phyloP scores from a whole-genome alignment of 2,888 invertebrate genomes.

The Acleris sparsana region DNA sequence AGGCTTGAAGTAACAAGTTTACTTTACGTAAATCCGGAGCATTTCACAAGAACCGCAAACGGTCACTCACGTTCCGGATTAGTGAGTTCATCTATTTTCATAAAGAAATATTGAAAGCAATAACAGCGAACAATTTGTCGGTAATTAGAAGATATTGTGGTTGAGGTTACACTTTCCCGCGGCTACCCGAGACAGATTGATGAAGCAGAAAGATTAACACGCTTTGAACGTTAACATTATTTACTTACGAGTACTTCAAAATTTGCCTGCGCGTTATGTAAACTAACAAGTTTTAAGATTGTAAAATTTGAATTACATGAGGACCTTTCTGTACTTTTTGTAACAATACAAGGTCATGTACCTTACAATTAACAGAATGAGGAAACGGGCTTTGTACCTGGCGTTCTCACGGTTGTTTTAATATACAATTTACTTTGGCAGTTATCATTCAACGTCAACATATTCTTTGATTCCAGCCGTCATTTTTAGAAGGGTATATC shows the following conservation, averaged over 20 bases:
- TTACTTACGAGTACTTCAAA: background rate
- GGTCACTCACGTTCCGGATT: constrained; percentile 49
- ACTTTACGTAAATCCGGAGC: constrained; percentile 51
- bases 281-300: background rate
- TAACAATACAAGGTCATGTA: constrained; percentile 27
- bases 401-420: constrained; percentile 26
- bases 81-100: constrained; percentile 44
- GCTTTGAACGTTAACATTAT: background rate
- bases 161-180: constrained; percentile 31
- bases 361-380: constrained; percentile 22
- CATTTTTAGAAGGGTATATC: background rate
- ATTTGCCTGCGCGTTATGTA: background rate
- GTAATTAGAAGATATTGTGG: constrained; percentile 26
- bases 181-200: background rate
- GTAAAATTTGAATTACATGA: background rate
- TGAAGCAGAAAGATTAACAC: constrained; percentile 10
- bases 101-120: constrained; percentile 43
- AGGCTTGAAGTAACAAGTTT: constrained; percentile 51
- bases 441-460: constrained; percentile 19
- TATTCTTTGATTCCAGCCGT: background rate
- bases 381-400: constrained; percentile 28
- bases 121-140: constrained; percentile 40
- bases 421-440: constrained; percentile 22
- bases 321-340: constrained; percentile 1
- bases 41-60: constrained; percentile 53